Evolutionary conservation across 2,113 vertebrate genomes (phyloP), one percentile per base, ranked within the genome.

Genomic region (Riparia riparia): DNA sequence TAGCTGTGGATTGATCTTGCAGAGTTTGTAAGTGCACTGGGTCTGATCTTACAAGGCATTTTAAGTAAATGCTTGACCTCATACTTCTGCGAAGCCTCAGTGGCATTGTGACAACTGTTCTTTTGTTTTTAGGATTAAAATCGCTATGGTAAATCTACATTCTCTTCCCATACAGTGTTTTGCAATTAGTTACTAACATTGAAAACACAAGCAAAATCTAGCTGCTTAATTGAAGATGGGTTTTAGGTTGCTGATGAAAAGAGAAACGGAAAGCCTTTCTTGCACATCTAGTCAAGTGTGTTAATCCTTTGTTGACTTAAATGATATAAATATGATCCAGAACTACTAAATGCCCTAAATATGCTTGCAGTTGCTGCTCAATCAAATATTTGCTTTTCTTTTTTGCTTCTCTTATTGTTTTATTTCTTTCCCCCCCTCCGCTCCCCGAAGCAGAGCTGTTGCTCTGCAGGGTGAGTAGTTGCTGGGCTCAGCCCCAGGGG

Each of bases 51-150:
- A 25, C 21, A 82, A 91, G 66, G 53, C 50, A 37, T 84, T 89
- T 96, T 74, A 81, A 95, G 77, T 81, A 70, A 86, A 68, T 34
- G 56, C 68, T 95, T 94, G 85, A 86, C 57, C 89, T 94, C n/a
- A 76, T 50, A 95, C 61, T 84, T 85, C 31, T 87, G 53, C 0
- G 1, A 82, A 94, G 83, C 73, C 53, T 82, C 70, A 19, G 50
- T 89, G 63, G 25, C 53, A 42, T 87, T 3, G 2, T 85, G 81
- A 87, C 70, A 87, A 57, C 28, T 85, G 45, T 60, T 89, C 83
- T 82, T 82, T 91, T 95, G 57, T 72, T 87, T 93, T 61, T 65
- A n/a, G 70, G 83, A 57, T 93, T 92, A 49, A 56, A 78, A 42
- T 50, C 0, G 0, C 20, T 53, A 14, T 87, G 70, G 61, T 87